A percentile compares a stretch with the other conserved stretches of the same genome.
Conservation (phyloP, 2,113 vertebrate genomes). For the Bungarus multicinctus region DNA sequence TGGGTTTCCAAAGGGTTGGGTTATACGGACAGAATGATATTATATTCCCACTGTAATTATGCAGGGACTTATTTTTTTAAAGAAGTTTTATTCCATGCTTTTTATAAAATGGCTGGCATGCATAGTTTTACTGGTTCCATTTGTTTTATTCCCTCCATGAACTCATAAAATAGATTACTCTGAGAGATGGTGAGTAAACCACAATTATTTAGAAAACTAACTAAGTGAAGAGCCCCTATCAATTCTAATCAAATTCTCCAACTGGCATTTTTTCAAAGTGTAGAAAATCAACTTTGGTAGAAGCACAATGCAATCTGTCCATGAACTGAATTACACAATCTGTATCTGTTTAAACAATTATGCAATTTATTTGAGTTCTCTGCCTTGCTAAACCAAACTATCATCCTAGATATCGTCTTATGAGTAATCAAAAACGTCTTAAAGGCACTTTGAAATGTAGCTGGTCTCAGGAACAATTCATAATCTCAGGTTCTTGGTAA, state of each 20-base stretch:
- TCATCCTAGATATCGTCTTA: background rate
- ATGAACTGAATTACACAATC: background rate
- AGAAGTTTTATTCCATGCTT: background rate
- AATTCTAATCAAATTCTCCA: background rate
- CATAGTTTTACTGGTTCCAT: background rate
- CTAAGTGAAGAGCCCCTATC: background rate
- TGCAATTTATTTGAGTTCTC: background rate
- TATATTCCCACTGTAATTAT: too few species aligned
- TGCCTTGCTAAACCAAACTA: background rate
- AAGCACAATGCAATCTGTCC: background rate
- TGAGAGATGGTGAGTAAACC: background rate
- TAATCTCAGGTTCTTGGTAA: background rate
- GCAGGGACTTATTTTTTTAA: background rate
- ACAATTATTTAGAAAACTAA: background rate
- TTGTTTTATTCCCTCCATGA: background rate
- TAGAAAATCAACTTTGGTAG: background rate
- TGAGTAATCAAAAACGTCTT: background rate
- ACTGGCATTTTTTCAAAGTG: background rate
- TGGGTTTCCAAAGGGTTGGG: background rate
- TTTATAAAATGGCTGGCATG: background rate
- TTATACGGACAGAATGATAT: too few species aligned
- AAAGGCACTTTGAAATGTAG: background rate
- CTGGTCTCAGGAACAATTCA: background rate
- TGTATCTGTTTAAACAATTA: background rate
- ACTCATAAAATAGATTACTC: background rate